Base-by-base conservation (phyloP, 2,888 invertebrate species). In the Digitonthophagus gazella region DNA sequence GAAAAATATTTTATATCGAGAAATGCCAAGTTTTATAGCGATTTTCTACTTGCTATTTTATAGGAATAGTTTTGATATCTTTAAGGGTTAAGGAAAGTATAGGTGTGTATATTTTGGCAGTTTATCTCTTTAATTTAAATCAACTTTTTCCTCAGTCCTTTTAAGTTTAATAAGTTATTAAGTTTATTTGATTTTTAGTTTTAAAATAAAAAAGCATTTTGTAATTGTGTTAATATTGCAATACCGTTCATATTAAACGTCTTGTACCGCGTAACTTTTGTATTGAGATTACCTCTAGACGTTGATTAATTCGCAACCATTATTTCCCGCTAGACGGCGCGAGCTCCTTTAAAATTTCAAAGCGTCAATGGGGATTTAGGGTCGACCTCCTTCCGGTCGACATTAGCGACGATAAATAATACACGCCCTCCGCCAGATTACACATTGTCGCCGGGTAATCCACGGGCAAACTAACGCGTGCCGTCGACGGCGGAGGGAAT, bases 401-500 rank as follows among this genome's bases (percentile, higher is more conserved):
- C 57, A 57, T 57, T 57, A 57, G 16, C 15, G 57, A 57, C 57
- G 6, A 57, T 16, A 61, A 16, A 61, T 19, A n/a, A 61, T 16
- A 5, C 58, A 58, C 58, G 16, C n/a, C 15, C 58, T 3, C n/a
- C 58, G 4, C 58, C 58, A 58, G 58, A 16, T 16, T 15, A 15
- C 15, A 16, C 14, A 57, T 16, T 16, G 57, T 57, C 15, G 57
- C 16, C 57, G 15, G 16, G 57, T 57, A 44, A 44, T 44, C 28
- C 28, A 57, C 4, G 14, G 15, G 57, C 57, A 57, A 57, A 15
- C 57, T 61, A 61, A 20, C 20, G 20, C 61, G 20, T 18, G 18
- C 61, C 20, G 20, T 19, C 61, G 61, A 14, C 61, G 19, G 19
- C n/a, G 6, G 8, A 61, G 61, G 61, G 28, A 44, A 44, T 44